phyloP scores from a whole-genome alignment of 2,113 vertebrate genomes.

The Anser brachyrhynchus region DNA sequence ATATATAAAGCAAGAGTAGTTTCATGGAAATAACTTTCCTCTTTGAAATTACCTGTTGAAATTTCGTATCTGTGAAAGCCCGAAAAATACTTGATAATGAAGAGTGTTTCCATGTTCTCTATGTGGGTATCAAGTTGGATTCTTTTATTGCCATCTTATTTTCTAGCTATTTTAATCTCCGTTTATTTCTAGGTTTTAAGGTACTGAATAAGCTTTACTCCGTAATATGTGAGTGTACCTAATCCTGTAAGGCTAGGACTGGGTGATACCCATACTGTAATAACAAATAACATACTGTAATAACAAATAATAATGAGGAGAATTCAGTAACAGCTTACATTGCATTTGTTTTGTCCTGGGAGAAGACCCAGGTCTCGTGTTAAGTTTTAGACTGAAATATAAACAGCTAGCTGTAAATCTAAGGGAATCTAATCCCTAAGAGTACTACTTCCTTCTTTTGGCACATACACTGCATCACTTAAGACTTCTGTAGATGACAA shows the following conservation, averaged over 20 bases:
- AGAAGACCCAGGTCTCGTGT: background rate
- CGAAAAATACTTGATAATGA: background rate
- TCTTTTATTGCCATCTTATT: background rate
- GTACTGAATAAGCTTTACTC: background rate
- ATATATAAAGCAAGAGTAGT: fast-evolving
- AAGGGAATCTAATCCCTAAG: background rate
- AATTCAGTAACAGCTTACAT: background rate
- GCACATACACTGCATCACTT: background rate
- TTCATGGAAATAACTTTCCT: background rate
- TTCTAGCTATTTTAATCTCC: background rate
- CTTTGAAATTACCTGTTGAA: background rate
- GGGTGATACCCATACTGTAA: background rate
- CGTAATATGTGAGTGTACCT: background rate
- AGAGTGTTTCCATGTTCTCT: background rate
- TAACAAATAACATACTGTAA: background rate
- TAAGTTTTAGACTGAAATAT: background rate
- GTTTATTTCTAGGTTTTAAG: background rate
- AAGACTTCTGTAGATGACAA: conserved; percentile 19
- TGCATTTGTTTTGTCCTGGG: background rate
- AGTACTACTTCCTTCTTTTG: background rate
- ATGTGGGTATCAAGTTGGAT: background rate
- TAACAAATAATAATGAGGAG: background rate
- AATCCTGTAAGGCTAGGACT: background rate
- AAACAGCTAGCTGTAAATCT: background rate
- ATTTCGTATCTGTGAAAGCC: background rate